phyloP scores from a whole-genome alignment of 2,888 invertebrate species.

The Alentia gelatinosa region DNA sequence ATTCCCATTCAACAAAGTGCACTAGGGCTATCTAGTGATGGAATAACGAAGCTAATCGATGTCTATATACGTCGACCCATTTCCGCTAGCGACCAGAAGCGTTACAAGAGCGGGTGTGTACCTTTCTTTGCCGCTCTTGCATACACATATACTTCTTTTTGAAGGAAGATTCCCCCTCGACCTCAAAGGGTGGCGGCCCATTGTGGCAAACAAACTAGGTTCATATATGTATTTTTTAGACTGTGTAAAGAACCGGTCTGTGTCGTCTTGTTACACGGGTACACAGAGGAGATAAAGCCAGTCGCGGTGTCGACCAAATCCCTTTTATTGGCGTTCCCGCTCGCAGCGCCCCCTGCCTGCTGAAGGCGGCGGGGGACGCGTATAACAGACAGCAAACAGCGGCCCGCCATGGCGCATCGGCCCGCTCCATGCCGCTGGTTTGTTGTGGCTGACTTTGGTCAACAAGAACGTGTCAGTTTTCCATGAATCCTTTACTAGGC shows the following conservation, averaged over 20 bases:
- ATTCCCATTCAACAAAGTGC: too few species aligned
- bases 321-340: not conserved
- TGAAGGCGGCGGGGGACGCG: not conserved
- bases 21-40: too few species aligned
- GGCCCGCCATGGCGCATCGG: not conserved
- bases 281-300: not conserved
- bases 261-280: not conserved
- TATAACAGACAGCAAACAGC: not conserved
- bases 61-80: too few species aligned
- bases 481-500: conserved; percentile 11
- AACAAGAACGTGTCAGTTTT: conserved; percentile 31
- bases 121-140: too few species aligned
- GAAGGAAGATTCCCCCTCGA: too few species aligned
- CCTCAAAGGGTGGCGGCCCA: too few species aligned
- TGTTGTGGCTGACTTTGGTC: conserved; percentile 1
- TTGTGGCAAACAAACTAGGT: too few species aligned
- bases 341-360: not conserved
- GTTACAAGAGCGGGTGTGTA: too few species aligned
- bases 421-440: not conserved
- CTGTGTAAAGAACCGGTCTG: not conserved
- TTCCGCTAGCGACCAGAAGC: too few species aligned
- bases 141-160: too few species aligned
- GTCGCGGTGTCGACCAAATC: not conserved
- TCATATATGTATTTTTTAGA: not conserved
- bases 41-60: too few species aligned